phyloP scores from a whole-genome alignment of 2,888 invertebrate genomes.

The Cylloceria caligata region DNA sequence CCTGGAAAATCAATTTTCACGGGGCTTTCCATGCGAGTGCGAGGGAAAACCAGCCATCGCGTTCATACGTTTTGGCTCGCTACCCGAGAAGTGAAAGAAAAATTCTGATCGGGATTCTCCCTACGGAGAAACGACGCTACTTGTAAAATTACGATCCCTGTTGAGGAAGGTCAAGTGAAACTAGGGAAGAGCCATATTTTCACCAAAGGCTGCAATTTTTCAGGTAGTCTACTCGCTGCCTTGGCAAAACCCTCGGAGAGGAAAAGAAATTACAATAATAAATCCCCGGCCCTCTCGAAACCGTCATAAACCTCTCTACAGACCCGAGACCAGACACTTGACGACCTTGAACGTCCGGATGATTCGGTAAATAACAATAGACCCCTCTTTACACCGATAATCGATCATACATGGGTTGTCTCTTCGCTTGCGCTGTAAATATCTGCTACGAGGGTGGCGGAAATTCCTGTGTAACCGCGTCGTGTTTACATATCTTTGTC shows the following conservation, averaged over 20 bases:
- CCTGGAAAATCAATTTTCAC: slow-evolving; percentile 73
- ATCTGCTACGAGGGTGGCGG: not conserved
- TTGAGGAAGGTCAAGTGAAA: slow-evolving; percentile 67
- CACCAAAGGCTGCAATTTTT: slow-evolving; percentile 50
- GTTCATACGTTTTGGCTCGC: slow-evolving; percentile 42
- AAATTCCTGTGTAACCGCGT: not conserved
- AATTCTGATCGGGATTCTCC: slow-evolving; percentile 53
- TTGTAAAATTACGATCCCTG: slow-evolving; percentile 52
- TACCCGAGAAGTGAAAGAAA: slow-evolving; percentile 36
- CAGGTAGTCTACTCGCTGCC: not conserved
- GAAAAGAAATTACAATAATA: slow-evolving; percentile 58
- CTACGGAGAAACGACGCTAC: slow-evolving; percentile 35
- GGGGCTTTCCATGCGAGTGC: slow-evolving; percentile 64
- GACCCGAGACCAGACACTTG: slow-evolving; percentile 63
- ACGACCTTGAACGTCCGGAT: slow-evolving; percentile 66
- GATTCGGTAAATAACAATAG: slow-evolving; percentile 40
- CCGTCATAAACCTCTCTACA: slow-evolving; percentile 32
- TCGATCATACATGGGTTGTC: slow-evolving; percentile 42
- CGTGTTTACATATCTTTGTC: not conserved
- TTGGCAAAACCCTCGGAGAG: slow-evolving; percentile 3
- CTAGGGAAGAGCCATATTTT: slow-evolving; percentile 62
- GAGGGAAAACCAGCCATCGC: slow-evolving; percentile 45
- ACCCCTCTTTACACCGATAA: slow-evolving; percentile 52
- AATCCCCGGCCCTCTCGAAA: slow-evolving; percentile 51
- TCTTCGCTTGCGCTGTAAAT: not conserved